Conservation (phyloP, 2,797 vertebrate genomes). For the Craterocephalus amniculus region DNA sequence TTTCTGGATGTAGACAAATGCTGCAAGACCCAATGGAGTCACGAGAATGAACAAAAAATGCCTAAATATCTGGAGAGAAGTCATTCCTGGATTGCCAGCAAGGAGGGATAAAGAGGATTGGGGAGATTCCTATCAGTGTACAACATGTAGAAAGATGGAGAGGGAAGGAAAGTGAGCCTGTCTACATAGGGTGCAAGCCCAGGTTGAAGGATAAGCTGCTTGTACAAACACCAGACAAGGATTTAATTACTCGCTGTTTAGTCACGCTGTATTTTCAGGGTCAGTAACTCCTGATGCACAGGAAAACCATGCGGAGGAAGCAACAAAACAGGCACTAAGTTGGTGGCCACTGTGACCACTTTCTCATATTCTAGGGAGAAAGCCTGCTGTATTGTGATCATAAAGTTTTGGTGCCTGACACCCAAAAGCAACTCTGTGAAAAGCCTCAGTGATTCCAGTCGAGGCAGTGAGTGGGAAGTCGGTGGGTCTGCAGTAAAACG, state of each 20-base stretch:
- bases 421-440: conserved; percentile 63
- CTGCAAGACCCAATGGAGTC: conserved; percentile 67
- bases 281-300: conserved; percentile 64
- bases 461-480: conserved; percentile 49
- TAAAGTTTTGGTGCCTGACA: conserved; percentile 39
- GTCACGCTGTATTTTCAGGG: conserved; percentile 77
- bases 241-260: conserved; percentile 79
- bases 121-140: conserved; percentile 68
- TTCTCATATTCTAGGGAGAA: conserved; percentile 50
- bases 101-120: conserved; percentile 52
- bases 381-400: conserved; percentile 57
- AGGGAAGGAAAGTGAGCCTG: conserved; percentile 45
- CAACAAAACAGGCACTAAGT: conserved; percentile 42
- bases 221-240: conserved; percentile 71
- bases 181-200: conserved; percentile 56
- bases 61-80: conserved; percentile 71
- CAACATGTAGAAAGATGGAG: conserved; percentile 54
- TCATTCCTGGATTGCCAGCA: conserved; percentile 55
- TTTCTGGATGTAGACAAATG: conserved; percentile 57
- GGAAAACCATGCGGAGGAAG: conserved; percentile 53
- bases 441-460: conserved; percentile 63
- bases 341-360: conserved; percentile 39
- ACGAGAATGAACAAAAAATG: conserved; percentile 63
- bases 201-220: conserved; percentile 76
- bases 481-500: conserved; percentile 34